Conservation (phyloP, 1,140 invertebrate species). For the Heliconius hewitsoni region DNA sequence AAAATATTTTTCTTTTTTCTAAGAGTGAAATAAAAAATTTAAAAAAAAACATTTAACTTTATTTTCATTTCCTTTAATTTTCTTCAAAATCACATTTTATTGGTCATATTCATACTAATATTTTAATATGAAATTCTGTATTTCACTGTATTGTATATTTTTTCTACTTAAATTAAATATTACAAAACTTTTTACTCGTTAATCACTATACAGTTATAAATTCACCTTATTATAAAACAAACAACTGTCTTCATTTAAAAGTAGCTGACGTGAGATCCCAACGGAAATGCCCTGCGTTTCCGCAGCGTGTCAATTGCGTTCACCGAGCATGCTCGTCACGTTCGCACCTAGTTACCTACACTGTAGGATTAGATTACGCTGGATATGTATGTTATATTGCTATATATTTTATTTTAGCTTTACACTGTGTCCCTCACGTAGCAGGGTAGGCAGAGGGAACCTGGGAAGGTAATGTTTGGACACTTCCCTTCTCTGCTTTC, state of each 20-base stretch:
- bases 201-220: background rate
- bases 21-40: too few species aligned
- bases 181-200: too few species aligned
- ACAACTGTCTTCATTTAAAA: background rate
- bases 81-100: too few species aligned
- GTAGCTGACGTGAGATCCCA: background rate
- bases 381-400: background rate
- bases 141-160: background rate
- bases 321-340: conserved; percentile 36
- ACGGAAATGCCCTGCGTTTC: conserved; percentile 6
- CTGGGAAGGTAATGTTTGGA: too few species aligned
- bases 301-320: conserved; percentile 34
- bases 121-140: background rate
- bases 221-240: background rate
- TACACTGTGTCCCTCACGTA: too few species aligned
- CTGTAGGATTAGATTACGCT: background rate
- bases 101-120: too few species aligned
- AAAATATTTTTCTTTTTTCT: too few species aligned
- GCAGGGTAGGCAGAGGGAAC: too few species aligned
- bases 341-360: conserved; percentile 16
- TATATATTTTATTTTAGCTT: too few species aligned
- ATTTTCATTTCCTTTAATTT: too few species aligned
- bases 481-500: too few species aligned
- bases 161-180: background rate
- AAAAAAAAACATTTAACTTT: too few species aligned